A percentile compares a stretch with the other conserved stretches of the same genome.
Evolutionary conservation across 2,888 invertebrate species (phyloP).

Genomic region (Phorcus lineatus): DNA sequence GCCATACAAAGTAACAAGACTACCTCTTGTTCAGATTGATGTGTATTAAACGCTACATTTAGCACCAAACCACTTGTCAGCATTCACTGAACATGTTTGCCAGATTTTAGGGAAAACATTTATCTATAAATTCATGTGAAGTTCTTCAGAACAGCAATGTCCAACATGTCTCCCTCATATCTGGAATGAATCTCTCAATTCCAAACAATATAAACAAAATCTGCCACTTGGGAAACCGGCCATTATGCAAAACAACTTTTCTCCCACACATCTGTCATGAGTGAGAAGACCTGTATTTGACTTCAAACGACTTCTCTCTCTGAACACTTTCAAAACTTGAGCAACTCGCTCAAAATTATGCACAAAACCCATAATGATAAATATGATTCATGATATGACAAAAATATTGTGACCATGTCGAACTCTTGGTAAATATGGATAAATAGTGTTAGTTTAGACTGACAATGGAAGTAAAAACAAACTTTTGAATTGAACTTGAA

Average conservation of each 20-base stretch:
- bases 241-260: neutral
- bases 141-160: no score
- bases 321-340: slow-evolving; percentile 5
- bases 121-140: no score
- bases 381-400: neutral
- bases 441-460: neutral
- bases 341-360: slow-evolving; percentile 10
- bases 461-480: neutral
- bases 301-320: neutral
- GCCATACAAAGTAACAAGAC: no score
- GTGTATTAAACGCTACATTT: no score
- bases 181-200: no score
- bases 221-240: neutral
- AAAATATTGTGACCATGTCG: neutral
- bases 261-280: neutral
- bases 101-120: no score
- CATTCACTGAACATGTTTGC: no score
- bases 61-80: no score
- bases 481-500: no score
- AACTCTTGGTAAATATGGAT: neutral
- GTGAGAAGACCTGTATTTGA: neutral
- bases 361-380: slow-evolving; percentile 9
- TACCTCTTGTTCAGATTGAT: no score
- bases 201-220: neutral
- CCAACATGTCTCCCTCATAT: no score